phyloP scores from a whole-genome alignment of 2,797 vertebrate species.

The Girardinus metallicus region DNA sequence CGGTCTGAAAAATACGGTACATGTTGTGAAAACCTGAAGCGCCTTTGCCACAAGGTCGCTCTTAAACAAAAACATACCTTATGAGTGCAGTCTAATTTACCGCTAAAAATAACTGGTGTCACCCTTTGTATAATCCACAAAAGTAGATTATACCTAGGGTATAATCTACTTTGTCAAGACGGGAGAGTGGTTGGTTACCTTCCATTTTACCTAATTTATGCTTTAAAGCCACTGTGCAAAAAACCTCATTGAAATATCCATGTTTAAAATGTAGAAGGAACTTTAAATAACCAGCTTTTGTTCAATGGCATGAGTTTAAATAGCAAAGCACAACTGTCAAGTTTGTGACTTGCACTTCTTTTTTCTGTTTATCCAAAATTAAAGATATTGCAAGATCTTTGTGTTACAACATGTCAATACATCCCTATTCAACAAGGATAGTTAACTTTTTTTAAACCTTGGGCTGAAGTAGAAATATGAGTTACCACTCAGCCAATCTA shows the following conservation, averaged over 20 bases:
- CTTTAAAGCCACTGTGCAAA: neutral
- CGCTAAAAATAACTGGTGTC: neutral
- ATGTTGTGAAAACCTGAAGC: neutral
- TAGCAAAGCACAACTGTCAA: neutral
- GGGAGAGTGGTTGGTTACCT: neutral
- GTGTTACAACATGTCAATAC: neutral
- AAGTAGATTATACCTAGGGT: no score
- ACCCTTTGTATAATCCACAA: neutral
- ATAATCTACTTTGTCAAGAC: neutral
- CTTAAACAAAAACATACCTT: neutral
- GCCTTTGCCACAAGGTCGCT: neutral
- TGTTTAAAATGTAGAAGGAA: neutral
- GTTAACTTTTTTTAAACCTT: neutral
- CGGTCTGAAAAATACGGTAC: no score
- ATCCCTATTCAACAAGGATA: neutral
- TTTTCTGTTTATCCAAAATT: neutral
- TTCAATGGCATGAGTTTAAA: neutral
- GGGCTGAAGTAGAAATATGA: neutral
- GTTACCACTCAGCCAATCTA: neutral
- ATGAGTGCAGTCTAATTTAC: neutral
- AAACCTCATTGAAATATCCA: neutral
- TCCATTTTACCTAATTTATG: neutral
- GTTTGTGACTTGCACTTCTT: neutral
- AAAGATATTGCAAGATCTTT: neutral
- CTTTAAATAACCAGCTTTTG: neutral